Evolutionary conservation across 2,888 invertebrate species (phyloP).

Genomic region (Tipula unca): DNA sequence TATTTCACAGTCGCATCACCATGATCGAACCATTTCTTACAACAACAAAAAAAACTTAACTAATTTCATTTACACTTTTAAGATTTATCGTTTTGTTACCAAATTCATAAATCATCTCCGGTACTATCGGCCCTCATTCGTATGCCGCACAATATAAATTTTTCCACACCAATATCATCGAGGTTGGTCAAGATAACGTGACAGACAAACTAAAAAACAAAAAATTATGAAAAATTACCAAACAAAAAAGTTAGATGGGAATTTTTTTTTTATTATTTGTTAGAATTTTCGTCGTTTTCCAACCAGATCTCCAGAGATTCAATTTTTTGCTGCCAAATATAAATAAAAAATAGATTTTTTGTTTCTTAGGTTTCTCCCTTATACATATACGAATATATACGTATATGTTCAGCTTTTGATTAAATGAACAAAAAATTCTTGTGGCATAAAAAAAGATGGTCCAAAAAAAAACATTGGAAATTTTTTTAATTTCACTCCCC

Average conservation of each 20-base stretch:
- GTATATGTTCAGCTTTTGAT: neutral
- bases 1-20: neutral
- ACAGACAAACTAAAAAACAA: neutral
- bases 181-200: neutral
- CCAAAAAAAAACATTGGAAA: neutral
- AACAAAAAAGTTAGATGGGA: neutral
- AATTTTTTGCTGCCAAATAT: neutral
- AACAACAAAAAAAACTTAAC: neutral
- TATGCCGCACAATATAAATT: neutral
- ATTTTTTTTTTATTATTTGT: neutral
- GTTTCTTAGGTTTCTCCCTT: neutral
- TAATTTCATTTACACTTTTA: neutral
- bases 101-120: neutral
- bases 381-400: no score
- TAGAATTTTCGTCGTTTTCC: neutral
- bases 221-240: neutral
- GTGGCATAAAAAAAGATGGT: neutral
- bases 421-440: conserved; percentile 2
- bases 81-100: neutral
- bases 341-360: neutral
- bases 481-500: neutral
- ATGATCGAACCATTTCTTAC: neutral
- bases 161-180: neutral
- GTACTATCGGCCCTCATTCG: neutral
- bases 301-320: neutral